Base-by-base conservation (phyloP, 2,797 vertebrate genomes). In the Myotis myotis region DNA sequence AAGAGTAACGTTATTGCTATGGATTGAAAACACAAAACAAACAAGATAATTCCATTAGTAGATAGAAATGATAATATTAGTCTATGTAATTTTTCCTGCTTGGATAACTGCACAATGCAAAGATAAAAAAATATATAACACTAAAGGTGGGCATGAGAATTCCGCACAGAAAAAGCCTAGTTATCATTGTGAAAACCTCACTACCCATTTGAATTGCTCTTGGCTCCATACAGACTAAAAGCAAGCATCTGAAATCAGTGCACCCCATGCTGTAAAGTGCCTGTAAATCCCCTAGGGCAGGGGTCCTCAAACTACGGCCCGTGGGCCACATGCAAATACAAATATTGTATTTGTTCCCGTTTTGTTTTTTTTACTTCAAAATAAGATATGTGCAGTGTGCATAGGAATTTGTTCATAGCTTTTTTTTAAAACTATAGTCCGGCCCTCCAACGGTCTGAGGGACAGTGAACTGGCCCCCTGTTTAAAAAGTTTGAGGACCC, bases 111-210 rank as follows among this genome's bases (percentile, higher is more conserved):
- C 72, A 91, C 71, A 89, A 87, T 91, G 19, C 66, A 71, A 89
- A 93, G 76, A 80, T 90, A 92, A 87, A 87, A 87, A 95, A 91
- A 71, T 11, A 55, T 80, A 87, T 51, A 85, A 36, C 76, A 92
- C 84, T 87, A 66, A 57, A 95, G 49, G 86, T 87, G 33, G 68
- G 66, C 78, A 92, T 55, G 60, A 89, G 53, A 36, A 80, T 20
- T 90, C 38, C 53, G 30, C 53, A 92, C 83, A 78, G 47, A 53
- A 78, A 87, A 93, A 81, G 36, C 47, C 60, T 83, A 92, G 53
- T 95, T 62, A 84, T 74, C 25, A 33, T 51, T 75, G 30, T 55
- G 51, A 75, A 95, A 90, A 89, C 30, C 82, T 87, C 44, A 53
- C 53, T 88, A 90, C 41, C 78, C 60, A 81, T 81, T 91, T 82